Base-by-base conservation (phyloP, 2,888 invertebrate species). In the Melikaiella ostensackeni region DNA sequence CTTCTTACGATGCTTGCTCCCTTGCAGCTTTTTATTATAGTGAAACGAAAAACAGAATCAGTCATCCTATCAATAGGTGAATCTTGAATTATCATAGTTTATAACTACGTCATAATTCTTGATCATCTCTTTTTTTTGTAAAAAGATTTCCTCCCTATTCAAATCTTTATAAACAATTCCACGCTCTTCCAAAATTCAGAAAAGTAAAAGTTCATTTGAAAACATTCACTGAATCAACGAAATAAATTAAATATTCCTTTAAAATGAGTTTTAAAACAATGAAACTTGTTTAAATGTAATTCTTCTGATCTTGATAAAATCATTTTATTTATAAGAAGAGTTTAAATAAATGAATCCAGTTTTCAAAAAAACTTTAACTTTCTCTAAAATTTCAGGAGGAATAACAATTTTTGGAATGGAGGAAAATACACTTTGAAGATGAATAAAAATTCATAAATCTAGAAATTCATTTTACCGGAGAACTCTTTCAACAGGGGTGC, bases 1-100 rank as follows among this genome's bases (percentile, higher is more conserved):
- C 90, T 90, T 90, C 87, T 88, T 88, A 89, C 88, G 88, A 89
- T 87, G 88, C 88, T 90, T 89, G 89, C 89, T 87, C 88, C 88
- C 86, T 84, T 86, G 85, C 86, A 87, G 89, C 88, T 86, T 86
- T n/a, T 79, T 81, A 85, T 87, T 86, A 87, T 85, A 87, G 86
- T 81, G 79, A 86, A 88, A 87, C 82, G 82, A 89, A 87, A 87
- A 84, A 86, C 86, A 82, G 85, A 87, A 86, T 88, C 88, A 88
- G 87, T 90, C 87, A 85, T 84, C 85, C 84, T 87, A 82, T 81
- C 63, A 21, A 81, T 77, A 82, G 80, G 76, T 81, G 79, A 81
- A 81, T 66, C 79, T 79, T 79, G 81, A 80, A 80, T 77, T 66
- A 66, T 80, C 77, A 75, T 81, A 84, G 81, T 84, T 81, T 79